Percentiles rank a stretch among this genome's conserved stretches.
These are phyloP conservation scores for Urophycis tenuis DNA, from an alignment of 2,797 vertebrate species.

Conservation along the genomic window DNA sequence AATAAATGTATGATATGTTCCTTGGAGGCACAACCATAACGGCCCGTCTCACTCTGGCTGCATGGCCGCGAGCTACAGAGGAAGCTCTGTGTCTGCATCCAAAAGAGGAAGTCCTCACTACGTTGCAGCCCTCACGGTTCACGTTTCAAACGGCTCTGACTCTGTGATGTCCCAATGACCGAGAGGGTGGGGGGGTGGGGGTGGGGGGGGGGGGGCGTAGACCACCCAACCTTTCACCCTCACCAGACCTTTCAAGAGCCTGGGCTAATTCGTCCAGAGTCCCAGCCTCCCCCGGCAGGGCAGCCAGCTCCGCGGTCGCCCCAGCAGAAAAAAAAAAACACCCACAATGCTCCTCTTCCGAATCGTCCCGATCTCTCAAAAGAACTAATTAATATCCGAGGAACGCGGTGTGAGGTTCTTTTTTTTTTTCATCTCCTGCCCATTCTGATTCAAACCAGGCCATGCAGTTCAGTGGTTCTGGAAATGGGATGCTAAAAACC, in stretches of 20 bases:
- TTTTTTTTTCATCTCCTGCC: slow-evolving; percentile 48
- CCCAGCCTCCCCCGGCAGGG: slow-evolving; percentile 40
- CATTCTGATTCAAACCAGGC: slow-evolving; percentile 72
- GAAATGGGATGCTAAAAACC: slow-evolving; percentile 62
- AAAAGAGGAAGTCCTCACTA: slow-evolving; percentile 63
- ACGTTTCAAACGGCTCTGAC: slow-evolving; percentile 54
- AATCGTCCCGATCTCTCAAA: slow-evolving; percentile 38
- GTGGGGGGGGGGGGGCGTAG: slow-evolving; percentile 58
- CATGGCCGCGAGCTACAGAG: slow-evolving; percentile 56
- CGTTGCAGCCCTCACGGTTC: slow-evolving; percentile 53
- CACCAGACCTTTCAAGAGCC: slow-evolving; percentile 43
- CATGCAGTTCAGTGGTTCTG: slow-evolving; percentile 86
- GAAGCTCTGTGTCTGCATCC: slow-evolving; percentile 65
- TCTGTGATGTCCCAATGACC: slow-evolving; percentile 69
- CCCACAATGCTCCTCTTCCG: slow-evolving; percentile 44
- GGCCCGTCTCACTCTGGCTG: slow-evolving; percentile 41
- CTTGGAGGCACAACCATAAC: not conserved
- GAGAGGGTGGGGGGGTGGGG: slow-evolving; percentile 54
- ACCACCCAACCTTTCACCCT: slow-evolving; percentile 61
- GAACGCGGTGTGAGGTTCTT: slow-evolving; percentile 42
- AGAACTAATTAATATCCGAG: slow-evolving; percentile 49
- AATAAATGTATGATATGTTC: not conserved
- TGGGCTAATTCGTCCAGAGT: slow-evolving; percentile 59
- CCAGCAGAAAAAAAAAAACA: slow-evolving; percentile 23
- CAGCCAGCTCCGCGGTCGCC: slow-evolving; percentile 5